phyloP scores from a whole-genome alignment of 2,797 vertebrate genomes.

The Allobates femoralis region DNA sequence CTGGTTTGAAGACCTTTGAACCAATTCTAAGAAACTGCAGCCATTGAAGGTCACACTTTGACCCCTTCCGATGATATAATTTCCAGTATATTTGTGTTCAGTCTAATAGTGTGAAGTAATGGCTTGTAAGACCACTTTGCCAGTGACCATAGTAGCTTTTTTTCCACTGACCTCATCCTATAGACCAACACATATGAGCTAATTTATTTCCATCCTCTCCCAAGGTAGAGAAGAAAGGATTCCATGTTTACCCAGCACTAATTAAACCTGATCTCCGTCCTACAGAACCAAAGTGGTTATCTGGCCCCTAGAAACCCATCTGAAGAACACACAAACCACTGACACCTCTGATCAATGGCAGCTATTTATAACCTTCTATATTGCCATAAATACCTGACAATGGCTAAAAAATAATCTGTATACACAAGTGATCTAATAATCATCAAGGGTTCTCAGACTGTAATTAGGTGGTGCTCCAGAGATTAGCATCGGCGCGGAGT shows the following conservation, averaged over 20 bases:
- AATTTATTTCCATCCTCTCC: slow-evolving; percentile 4
- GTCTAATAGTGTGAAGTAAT: background rate
- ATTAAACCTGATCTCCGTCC: slow-evolving; percentile 34
- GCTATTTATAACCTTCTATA: slow-evolving; percentile 11
- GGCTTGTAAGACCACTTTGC: background rate
- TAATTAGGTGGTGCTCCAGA: background rate
- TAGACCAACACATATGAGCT: background rate
- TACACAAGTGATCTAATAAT: background rate
- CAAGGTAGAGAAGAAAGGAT: background rate
- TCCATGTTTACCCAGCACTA: slow-evolving; percentile 34
- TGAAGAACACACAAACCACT: background rate
- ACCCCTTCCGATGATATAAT: background rate
- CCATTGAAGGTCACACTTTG: background rate
- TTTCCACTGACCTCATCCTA: slow-evolving; percentile 47
- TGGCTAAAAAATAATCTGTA: background rate
- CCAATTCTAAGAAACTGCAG: background rate
- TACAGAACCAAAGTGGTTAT: background rate
- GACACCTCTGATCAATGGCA: background rate
- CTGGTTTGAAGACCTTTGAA: background rate
- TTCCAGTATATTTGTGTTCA: background rate
- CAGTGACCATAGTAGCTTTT: background rate
- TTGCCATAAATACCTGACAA: background rate
- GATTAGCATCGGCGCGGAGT: background rate
- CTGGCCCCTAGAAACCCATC: slow-evolving; percentile 4
- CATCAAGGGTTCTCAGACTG: background rate